Base-by-base conservation (phyloP, 2,888 invertebrate species). In the Hemicrepidius hirtus region DNA sequence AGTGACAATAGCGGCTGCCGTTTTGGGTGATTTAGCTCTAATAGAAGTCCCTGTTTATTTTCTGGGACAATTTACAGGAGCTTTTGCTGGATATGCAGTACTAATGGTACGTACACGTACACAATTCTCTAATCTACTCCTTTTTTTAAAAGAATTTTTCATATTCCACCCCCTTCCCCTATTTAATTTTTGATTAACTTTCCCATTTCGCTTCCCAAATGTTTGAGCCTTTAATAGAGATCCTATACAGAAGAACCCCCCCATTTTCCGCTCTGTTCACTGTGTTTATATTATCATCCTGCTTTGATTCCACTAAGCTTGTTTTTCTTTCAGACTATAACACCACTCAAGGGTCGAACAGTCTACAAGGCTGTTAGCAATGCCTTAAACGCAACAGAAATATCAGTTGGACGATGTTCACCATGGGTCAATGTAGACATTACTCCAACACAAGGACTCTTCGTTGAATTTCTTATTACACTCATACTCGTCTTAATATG, bases 1-100 rank as follows among this genome's bases (percentile, higher is more conserved):
- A 0, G 92, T 95, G 0, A 93, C 94, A 0, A 84, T 93, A n/a
- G 91, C 91, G 0, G 90, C 93, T 0, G 87, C 90, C 2, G 85
- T 92, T n/a, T 87, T 90, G 80, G 92, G 92, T 0, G 85, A 87
- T 40, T 88, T 90, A 72, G 87, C 91, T 1, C 79, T 91, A 5
- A 80, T 85, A 20, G 85, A 88, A 37, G 91, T 91, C 0, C 85
- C 90, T 0, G 83, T 91, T 20, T 95, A 93, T 81, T 81, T 92
- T 1, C 81, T 91, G 0, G 92, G 89, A 5, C 93, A 95, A 85
- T 86, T 91, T 74, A 80, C 90, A 4, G 95, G 95, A 4, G 92
- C 90, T 9, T 85, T 90, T 16, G 82, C 91, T 16, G 95, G 95
- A 4, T 94, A 92, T 80, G 94, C 92, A 35, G 77, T 93, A 62